Evolutionary conservation across 2,888 invertebrate species (phyloP).

Genomic region (Celastrina argiolus): DNA sequence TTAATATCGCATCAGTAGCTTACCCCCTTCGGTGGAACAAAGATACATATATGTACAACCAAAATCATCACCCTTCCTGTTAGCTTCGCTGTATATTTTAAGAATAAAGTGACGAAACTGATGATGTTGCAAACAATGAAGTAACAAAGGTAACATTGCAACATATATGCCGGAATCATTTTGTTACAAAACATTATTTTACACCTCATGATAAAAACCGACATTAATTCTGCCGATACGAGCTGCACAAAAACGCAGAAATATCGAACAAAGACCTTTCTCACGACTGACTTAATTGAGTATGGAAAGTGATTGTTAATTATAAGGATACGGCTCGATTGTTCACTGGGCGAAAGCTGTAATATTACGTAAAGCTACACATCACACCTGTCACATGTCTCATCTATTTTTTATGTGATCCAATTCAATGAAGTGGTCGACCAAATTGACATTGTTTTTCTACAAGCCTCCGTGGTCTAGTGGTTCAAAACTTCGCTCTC

Average conservation of each 20-base stretch:
- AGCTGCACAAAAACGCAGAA: conserved; percentile 8
- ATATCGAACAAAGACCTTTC: conserved; percentile 15
- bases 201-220: conserved; percentile 10
- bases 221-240: conserved; percentile 12
- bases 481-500: too few species aligned
- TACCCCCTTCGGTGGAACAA: too few species aligned
- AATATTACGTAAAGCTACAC: conserved; percentile 1
- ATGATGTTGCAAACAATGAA: neutral
- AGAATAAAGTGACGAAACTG: neutral
- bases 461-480: too few species aligned
- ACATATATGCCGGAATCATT: conserved; percentile 4
- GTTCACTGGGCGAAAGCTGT: conserved; percentile 11
- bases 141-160: neutral
- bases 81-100: too few species aligned
- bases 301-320: conserved; percentile 21
- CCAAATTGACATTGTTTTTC: too few species aligned
- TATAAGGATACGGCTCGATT: conserved; percentile 18
- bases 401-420: too few species aligned
- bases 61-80: too few species aligned
- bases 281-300: conserved; percentile 15
- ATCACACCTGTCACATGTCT: too few species aligned
- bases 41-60: too few species aligned
- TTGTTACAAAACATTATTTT: conserved; percentile 1
- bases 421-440: too few species aligned
- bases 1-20: too few species aligned